Evolutionary conservation across 2,888 invertebrate genomes (phyloP), one percentile per base, ranked within the genome.

Genomic region (Lasioglossum morio): DNA sequence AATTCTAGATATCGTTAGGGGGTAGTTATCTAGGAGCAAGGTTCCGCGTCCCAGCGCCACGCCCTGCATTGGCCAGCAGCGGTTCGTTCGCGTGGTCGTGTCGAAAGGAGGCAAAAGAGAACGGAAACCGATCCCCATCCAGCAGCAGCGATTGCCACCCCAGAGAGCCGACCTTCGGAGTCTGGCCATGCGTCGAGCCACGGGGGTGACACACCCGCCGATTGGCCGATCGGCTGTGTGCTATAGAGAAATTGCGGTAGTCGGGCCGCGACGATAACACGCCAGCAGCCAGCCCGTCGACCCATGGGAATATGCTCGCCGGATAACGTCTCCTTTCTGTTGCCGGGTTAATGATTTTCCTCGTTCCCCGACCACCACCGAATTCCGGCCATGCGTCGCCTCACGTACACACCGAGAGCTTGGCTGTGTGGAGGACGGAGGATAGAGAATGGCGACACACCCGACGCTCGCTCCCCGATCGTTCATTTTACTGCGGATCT

Each of bases 241-340:
- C 88, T 90, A 90, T 79, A 90, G 90, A 89, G 87, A 84, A 78
- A 90, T 88, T 90, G 90, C 90, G 81, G 90, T 72, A 88, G 81
- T 73, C 72, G 77, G 66, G 43, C 75, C 83, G 46, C 81, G 76
- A 77, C 79, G 77, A 78, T 76, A 77, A 83, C 85, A 79, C 77
- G 69, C 34, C 53, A 53, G 23, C 66, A 69, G 4, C 69, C 69
- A 37, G 34, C 19, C 37, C 19, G 34, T 3, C 53, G 63, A 37
- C 69, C 69, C 69, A 69, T 69, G 37, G 69, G 40, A 27, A 53
- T 53, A 43, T 66, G 37, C 69, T 73, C 46, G 72, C 0, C 23
- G 60, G 46, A 57, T 43, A 37, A 30, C 70, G 23, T 60, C 66
- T 82, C 46, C 73, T 40, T 66, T 40, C 60, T 27, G 66, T 60